These are phyloP conservation scores for Microcebus ravelobensis DNA, from an alignment of 2,113 vertebrate genomes.

Conservation along the genomic window DNA sequence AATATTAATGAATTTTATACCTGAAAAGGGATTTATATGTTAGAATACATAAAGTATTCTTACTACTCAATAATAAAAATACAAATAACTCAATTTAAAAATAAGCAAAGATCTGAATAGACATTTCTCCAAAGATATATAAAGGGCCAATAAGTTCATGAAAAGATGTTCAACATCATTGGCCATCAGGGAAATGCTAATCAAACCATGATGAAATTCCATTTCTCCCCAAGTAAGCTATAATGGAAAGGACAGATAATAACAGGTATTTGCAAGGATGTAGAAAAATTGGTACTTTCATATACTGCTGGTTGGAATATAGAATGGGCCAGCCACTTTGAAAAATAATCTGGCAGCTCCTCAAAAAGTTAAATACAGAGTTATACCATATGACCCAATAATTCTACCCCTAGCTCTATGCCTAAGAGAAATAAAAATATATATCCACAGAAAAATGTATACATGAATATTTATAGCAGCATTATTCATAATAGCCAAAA, in stretches of 20 bases:
- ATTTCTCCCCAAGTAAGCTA: neutral
- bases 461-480: slow-evolving; percentile 6
- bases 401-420: neutral
- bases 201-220: neutral
- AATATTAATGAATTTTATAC: neutral
- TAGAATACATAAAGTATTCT: neutral
- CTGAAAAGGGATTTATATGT: neutral
- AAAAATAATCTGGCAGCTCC: neutral
- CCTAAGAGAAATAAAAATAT: slow-evolving; percentile 38
- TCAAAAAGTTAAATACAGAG: neutral
- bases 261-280: neutral
- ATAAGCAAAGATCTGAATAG: neutral
- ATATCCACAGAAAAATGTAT: neutral
- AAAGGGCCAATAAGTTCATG: neutral
- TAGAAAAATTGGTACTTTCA: neutral
- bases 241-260: neutral
- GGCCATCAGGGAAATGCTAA: neutral
- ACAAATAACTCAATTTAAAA: neutral
- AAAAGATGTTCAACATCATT: neutral
- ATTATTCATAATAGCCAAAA: slow-evolving; percentile 8
- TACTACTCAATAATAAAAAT: neutral
- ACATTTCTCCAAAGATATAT: neutral
- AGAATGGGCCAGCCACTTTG: neutral
- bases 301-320: neutral
- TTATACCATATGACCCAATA: neutral